These are phyloP conservation scores for Formica aserva DNA, from an alignment of 2,888 invertebrate genomes.

Conservation along the genomic window DNA sequence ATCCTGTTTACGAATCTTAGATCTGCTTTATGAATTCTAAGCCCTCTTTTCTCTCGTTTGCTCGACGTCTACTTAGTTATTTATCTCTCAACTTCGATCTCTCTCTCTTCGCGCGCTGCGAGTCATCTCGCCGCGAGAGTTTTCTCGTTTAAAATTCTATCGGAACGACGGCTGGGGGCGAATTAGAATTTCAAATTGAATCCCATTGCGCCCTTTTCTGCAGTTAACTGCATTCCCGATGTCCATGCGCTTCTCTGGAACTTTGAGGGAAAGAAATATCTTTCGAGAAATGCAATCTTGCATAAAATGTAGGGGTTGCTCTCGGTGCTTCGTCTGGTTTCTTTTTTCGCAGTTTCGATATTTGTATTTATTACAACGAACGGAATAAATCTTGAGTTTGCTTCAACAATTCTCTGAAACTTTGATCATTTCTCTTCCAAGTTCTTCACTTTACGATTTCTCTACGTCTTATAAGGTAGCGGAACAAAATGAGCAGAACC, in stretches of 20 bases:
- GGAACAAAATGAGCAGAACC: too few relatives aligned
- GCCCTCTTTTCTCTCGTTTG: neutral
- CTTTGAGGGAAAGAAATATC: conserved; percentile 6
- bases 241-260: conserved; percentile 26
- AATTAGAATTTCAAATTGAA: conserved; percentile 54
- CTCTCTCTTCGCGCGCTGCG: conserved; percentile 14
- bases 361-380: conserved; percentile 18
- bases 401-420: neutral
- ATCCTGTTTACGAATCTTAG: conserved; percentile 27
- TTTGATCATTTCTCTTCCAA: conserved; percentile 16
- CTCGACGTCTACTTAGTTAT: conserved; percentile 35
- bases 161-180: neutral
- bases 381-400: conserved; percentile 9
- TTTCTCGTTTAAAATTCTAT: conserved; percentile 54
- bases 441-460: neutral
- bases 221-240: conserved; percentile 46
- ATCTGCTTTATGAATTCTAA: conserved; percentile 31
- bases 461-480: neutral
- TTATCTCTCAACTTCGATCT: conserved; percentile 42
- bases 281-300: conserved; percentile 28
- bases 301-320: conserved; percentile 29
- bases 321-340: conserved; percentile 20
- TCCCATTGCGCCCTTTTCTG: conserved; percentile 48
- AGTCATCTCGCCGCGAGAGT: conserved; percentile 38
- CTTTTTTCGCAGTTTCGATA: conserved; percentile 36